Conservation (phyloP, 2,888 invertebrate species). For the Pyrrhia umbra region DNA sequence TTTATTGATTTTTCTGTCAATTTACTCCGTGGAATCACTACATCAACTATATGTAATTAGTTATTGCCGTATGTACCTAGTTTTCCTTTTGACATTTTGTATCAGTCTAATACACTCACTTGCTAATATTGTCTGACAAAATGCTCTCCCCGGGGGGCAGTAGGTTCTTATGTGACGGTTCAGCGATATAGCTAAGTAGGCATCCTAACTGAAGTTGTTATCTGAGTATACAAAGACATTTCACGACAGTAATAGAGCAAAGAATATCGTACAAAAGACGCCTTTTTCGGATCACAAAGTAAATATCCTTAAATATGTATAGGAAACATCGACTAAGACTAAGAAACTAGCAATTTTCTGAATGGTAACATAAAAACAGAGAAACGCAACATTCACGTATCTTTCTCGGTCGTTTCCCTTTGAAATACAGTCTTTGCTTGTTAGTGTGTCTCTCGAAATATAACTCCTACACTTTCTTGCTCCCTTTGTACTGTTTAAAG, state of each 20-base stretch:
- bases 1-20: too few relatives aligned
- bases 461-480: conserved; percentile 57
- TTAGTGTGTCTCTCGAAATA: conserved; percentile 63
- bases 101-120: conserved; percentile 16
- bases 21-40: background rate
- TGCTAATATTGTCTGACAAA: conserved; percentile 8
- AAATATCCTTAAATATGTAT: conserved; percentile 5
- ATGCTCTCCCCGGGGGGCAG: background rate
- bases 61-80: background rate
- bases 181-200: conserved; percentile 11
- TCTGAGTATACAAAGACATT: background rate
- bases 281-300: conserved; percentile 6
- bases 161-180: conserved; percentile 18
- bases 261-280: conserved; percentile 10
- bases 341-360: conserved; percentile 33
- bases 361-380: conserved; percentile 33
- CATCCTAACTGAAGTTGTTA: conserved; percentile 3
- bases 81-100: conserved; percentile 13
- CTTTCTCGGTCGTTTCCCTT: conserved; percentile 50
- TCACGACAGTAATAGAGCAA: background rate
- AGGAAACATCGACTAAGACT: conserved; percentile 21
- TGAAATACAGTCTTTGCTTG: conserved; percentile 64
- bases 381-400: conserved; percentile 35
- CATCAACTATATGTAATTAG: conserved; percentile 17
- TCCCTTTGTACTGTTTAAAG: conserved; percentile 62